Evolutionary conservation across 2,888 invertebrate species (phyloP), one percentile per base, ranked within the genome.

Genomic region (Agapostemon virescens): DNA sequence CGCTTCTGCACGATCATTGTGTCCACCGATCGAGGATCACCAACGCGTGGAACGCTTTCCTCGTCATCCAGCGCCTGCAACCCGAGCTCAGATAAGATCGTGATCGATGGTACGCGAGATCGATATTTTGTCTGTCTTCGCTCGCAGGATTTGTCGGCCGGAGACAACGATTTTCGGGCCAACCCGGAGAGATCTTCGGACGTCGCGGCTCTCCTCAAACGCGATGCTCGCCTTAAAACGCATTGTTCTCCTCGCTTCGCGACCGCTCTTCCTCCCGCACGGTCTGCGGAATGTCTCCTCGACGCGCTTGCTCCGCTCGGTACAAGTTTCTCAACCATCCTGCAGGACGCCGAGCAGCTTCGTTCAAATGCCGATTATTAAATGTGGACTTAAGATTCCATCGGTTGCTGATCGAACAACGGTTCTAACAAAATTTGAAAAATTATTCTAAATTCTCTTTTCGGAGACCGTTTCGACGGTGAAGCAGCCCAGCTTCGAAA

Each of bases 41-140:
- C 49, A 67, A 40, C 58, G 74, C 7, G 69, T 36, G 58, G 52
- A 77, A 75, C 70, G 75, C 69, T 72, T 79, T 84, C 72, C 79
- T 66, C 74, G 81, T 77, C 85, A 73, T 83, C 81, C 13, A 20
- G 26, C 38, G 15, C 61, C 64, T 70, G 79, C 79, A 71, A 78
- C 77, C 63, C 33, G n/a, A 36, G 77, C 45, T 68, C 67, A 45
- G 86, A 86, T 86, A 86, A 86, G 77, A 86, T 86, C 86, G 86
- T 86, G 84, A 85, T 86, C 86, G 86, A 86, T 86, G 70, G 77
- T 83, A 86, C 72, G 69, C 45, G 77, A 73, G 86, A 85, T 83
- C 79, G 86, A 81, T 86, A 70, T 77, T 75, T 82, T 67, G 79
- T 68, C 79, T n/a, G 76, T 64, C 45, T 63, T 36, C 26, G 36